Percentiles rank a stretch among this genome's conserved stretches.
Evolutionary conservation across 2,888 invertebrate genomes (phyloP).

Genomic region (Thereva unica): DNA sequence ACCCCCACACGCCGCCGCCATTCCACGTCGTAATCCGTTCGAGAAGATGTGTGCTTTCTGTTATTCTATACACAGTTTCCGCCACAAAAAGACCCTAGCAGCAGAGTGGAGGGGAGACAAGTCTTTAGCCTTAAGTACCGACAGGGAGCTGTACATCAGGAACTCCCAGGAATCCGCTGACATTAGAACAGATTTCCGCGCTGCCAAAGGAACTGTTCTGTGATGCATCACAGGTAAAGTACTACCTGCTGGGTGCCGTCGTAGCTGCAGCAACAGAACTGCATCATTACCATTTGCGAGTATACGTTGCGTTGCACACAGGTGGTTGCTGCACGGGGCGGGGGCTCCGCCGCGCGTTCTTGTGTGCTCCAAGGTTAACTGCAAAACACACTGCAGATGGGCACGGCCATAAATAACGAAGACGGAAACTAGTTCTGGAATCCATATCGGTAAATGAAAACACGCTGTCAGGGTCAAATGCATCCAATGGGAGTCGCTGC

Average conservation of each 20-base stretch:
- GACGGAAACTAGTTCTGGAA: conserved; percentile 13
- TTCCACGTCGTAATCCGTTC: background rate
- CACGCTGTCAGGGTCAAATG: background rate
- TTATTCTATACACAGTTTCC: background rate
- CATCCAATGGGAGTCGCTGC: background rate
- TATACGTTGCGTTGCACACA: conserved; percentile 9
- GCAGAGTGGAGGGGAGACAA: conserved; percentile 17
- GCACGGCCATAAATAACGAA: conserved; percentile 18
- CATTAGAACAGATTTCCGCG: conserved; percentile 8
- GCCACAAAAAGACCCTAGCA: too few relatives aligned
- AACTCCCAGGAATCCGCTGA: conserved; percentile 7
- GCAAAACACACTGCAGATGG: conserved; percentile 17
- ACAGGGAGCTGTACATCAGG: too few relatives aligned
- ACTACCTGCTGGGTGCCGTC: conserved; percentile 28
- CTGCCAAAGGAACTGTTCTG: conserved; percentile 6
- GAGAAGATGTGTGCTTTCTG: conserved; percentile 20
- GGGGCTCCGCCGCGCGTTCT: conserved; percentile 9
- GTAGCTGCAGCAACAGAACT: conserved; percentile 15
- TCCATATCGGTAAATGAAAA: conserved; percentile 8
- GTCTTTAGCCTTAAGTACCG: conserved; percentile 14
- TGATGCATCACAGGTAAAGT: conserved; percentile 34
- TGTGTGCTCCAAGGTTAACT: conserved; percentile 25
- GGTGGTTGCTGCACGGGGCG: conserved; percentile 15
- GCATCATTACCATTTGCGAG: conserved; percentile 22
- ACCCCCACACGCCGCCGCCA: conserved; percentile 17